A percentile compares a stretch with the other conserved stretches of the same genome.
These are phyloP conservation scores for Rynchops niger DNA, from an alignment of 2,113 vertebrate species.

Conservation along the genomic window DNA sequence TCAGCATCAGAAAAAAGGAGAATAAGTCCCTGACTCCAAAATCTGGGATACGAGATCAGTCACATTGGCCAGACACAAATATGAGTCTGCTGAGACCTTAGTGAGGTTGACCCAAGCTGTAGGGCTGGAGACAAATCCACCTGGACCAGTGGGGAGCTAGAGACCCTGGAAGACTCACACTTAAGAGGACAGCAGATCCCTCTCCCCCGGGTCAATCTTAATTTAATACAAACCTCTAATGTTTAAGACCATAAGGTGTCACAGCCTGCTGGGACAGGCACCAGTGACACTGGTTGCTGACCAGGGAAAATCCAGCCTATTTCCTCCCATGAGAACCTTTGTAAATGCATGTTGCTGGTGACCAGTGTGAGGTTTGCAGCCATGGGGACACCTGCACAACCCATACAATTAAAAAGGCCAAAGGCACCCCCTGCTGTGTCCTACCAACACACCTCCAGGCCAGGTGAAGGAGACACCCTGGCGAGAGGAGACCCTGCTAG, in stretches of 20 bases:
- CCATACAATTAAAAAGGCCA: background rate
- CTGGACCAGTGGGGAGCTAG: background rate
- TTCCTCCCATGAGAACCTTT: background rate
- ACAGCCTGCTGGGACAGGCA: background rate
- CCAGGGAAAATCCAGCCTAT: background rate
- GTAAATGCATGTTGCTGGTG: rapidly evolving
- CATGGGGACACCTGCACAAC: background rate
- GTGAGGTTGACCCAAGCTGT: rapidly evolving
- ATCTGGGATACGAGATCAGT: background rate
- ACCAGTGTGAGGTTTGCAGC: background rate
- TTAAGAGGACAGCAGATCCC: background rate
- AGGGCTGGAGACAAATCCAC: background rate
- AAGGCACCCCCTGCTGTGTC: background rate
- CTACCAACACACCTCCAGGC: background rate
- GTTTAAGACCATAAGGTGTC: background rate
- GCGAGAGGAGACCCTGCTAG: background rate
- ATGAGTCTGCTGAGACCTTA: background rate
- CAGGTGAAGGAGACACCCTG: rapidly evolving
- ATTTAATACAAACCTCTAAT: background rate
- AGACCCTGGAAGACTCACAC: background rate
- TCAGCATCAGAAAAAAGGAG: background rate
- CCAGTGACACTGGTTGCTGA: background rate
- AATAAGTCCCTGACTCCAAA: background rate
- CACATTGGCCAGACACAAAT: background rate
- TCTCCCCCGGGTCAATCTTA: background rate